Percentiles rank a stretch among this genome's conserved stretches.
Evolutionary conservation across 2,113 vertebrate species (phyloP).

Genomic region (Lampris incognitus): DNA sequence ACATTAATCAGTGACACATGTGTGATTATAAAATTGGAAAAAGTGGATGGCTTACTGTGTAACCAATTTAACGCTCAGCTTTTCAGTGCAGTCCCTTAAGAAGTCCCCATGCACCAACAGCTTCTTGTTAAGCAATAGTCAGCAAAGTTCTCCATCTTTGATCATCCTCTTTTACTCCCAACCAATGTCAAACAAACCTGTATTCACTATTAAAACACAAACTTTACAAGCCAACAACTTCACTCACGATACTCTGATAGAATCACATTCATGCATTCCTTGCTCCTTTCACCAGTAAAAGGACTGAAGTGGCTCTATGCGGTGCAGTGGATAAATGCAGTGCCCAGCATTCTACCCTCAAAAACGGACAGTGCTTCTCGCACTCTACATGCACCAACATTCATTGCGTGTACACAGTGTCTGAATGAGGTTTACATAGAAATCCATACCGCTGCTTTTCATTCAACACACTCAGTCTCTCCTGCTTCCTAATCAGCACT

Average conservation of each 20-base stretch:
- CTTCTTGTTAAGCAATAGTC: slow-evolving; percentile 1
- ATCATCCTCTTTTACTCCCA: slow-evolving; percentile 14
- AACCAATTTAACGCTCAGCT: not conserved
- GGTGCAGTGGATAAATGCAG: slow-evolving; percentile 13
- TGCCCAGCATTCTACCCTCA: not conserved
- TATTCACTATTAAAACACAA: not conserved
- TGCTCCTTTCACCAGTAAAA: slow-evolving; percentile 11
- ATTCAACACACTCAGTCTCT: slow-evolving; percentile 11
- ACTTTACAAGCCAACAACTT: not conserved
- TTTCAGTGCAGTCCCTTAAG: not conserved
- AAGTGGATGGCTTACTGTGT: slow-evolving; percentile 5
- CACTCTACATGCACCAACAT: slow-evolving; percentile 19
- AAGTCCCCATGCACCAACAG: not conserved
- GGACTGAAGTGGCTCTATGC: slow-evolving; percentile 45
- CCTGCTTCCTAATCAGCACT: slow-evolving; percentile 5
- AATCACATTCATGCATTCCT: slow-evolving; percentile 20
- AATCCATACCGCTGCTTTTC: slow-evolving; percentile 14
- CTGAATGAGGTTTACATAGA: slow-evolving; percentile 28
- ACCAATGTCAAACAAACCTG: not conserved
- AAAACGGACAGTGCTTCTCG: slow-evolving; percentile 9
- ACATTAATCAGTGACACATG: slow-evolving; percentile 6
- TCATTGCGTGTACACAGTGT: slow-evolving; percentile 20
- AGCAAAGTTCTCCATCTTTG: not conserved
- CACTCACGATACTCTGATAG: not conserved
- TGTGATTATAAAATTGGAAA: slow-evolving; percentile 14